These are phyloP conservation scores for Bradypus variegatus DNA, from an alignment of 2,797 vertebrate genomes.

Conservation along the genomic window DNA sequence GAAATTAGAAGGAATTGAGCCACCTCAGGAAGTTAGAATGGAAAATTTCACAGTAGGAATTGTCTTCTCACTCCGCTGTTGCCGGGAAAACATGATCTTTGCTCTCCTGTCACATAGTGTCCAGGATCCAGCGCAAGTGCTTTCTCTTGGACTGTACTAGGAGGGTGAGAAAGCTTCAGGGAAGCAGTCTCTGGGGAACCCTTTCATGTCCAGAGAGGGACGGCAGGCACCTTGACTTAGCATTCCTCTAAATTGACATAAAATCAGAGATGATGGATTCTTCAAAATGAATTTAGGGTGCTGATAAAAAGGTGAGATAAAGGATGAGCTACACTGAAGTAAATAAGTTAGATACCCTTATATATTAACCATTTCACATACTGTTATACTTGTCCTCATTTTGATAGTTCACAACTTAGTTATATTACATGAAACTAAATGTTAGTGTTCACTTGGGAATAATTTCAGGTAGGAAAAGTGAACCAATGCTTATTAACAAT, in stretches of 20 bases:
- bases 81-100: background rate
- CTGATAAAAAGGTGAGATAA: background rate
- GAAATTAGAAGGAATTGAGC: background rate
- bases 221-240: background rate
- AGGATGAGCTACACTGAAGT: background rate
- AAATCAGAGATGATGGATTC: background rate
- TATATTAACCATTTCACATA: background rate
- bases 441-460: background rate
- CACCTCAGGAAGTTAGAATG: background rate
- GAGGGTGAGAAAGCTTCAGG: background rate
- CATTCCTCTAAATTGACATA: background rate
- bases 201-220: background rate
- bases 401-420: background rate
- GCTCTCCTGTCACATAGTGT: accelerated
- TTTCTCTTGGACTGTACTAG: background rate
- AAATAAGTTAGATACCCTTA: background rate
- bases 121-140: too few species aligned
- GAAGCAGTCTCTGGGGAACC: background rate
- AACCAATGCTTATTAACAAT: background rate
- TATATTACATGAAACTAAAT: background rate
- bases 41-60: background rate
- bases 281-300: background rate
- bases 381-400: background rate
- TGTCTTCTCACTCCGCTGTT: background rate
- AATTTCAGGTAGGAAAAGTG: background rate